Evolutionary conservation across 2,888 invertebrate genomes (phyloP), one percentile per base, ranked within the genome.

Genomic region (Leucoma salicis): DNA sequence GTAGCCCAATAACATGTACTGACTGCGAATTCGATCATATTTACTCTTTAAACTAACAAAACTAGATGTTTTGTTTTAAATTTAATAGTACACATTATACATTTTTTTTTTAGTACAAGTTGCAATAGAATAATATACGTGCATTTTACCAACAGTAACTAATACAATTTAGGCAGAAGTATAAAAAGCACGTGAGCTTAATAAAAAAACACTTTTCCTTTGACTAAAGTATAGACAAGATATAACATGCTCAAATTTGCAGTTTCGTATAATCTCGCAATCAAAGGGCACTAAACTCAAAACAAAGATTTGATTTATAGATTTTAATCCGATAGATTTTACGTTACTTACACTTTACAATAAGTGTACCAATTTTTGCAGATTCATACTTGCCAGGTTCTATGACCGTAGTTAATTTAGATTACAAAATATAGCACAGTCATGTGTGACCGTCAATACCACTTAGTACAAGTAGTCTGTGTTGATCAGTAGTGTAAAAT

Each of bases 281-380:
- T 21, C 21, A 21, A 21, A 21, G 5, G 8, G 21, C 7, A 8
- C 6, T 21, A 1, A 21, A 21, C 21, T 21, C 7, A 8, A 8
- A 8, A 2, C 8, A 8, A 21, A 6, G 21, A 2, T 21, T 21
- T 21, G 21, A 39, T 35, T n/a, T n/a, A n/a, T n/a, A n/a, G n/a
- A n/a, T n/a, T n/a, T n/a, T 42, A 50, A 50, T 54, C 46, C 50
- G 53, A 50, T 55, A 60, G 42, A n/a, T 58, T 66, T n/a, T n/a
- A n/a, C n/a, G n/a, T n/a, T 59, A 45, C 67, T 60, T 57, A 21
- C 44, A 58, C 66, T 48, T 21, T 59, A 58, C 67, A 47, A 21
- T 47, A 38, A 53, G 42, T 52, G 34, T 53, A 54, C 37, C 55
- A 41, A n/a, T 27, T 45, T 35, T n/a, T 54, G 55, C 43, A 42